phyloP scores from a whole-genome alignment of 2,797 vertebrate genomes.

The Poeciliopsis turneri region DNA sequence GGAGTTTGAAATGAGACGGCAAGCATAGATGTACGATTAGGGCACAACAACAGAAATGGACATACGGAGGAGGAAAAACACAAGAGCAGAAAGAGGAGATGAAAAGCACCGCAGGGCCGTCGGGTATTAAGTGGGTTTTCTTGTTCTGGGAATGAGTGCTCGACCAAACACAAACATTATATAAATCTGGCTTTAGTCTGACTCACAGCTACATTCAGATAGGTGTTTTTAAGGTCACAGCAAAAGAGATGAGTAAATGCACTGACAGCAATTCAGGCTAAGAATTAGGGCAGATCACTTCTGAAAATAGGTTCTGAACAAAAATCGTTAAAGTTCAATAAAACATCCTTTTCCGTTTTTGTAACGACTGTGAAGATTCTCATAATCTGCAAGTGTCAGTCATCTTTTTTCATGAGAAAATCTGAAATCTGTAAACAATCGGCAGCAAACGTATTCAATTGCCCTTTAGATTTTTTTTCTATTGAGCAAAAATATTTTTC shows the following conservation, averaged over 20 bases:
- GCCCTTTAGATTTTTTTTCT: neutral
- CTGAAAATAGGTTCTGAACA: slow-evolving; percentile 52
- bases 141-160: slow-evolving; percentile 50
- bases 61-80: slow-evolving; percentile 28
- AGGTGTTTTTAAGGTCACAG: slow-evolving; percentile 53
- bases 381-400: neutral
- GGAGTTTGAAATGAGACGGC: slow-evolving; percentile 52
- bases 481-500: neutral
- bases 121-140: slow-evolving; percentile 48
- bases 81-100: slow-evolving; percentile 31
- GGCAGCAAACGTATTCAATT: neutral
- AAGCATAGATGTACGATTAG: slow-evolving; percentile 54
- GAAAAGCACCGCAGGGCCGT: slow-evolving; percentile 43
- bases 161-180: slow-evolving; percentile 53
- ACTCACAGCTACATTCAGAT: slow-evolving; percentile 62
- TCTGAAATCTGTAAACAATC: neutral
- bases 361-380: slow-evolving; percentile 2
- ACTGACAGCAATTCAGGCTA: slow-evolving; percentile 48
- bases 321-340: slow-evolving; percentile 13
- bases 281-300: slow-evolving; percentile 39
- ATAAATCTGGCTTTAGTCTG: slow-evolving; percentile 60
- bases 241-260: slow-evolving; percentile 56
- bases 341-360: slow-evolving; percentile 11
- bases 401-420: neutral
- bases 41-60: slow-evolving; percentile 43